Evolutionary conservation across 2,888 invertebrate species (phyloP).

Genomic region (Apodemia mormo): DNA sequence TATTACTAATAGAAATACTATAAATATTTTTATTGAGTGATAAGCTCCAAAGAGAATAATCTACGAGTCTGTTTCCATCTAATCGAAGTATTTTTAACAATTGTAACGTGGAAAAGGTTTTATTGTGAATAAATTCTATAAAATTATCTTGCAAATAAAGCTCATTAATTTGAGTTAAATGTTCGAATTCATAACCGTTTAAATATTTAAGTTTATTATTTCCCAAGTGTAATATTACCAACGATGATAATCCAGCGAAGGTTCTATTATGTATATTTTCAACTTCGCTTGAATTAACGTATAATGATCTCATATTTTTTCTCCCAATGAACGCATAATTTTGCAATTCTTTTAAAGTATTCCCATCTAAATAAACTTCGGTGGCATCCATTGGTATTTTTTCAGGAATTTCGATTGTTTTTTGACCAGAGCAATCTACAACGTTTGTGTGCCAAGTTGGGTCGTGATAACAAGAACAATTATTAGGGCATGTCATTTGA

Average conservation of each 20-base stretch:
- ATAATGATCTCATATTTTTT: constrained; percentile 93
- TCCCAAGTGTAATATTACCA: constrained; percentile 91
- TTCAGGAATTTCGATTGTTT: constrained; percentile 88
- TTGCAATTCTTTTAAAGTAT: constrained; percentile 91
- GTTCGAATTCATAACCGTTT: constrained; percentile 92
- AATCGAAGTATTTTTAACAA: constrained; percentile 89
- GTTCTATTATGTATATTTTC: constrained; percentile 93
- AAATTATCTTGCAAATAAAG: constrained; percentile 93
- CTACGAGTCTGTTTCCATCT: constrained; percentile 91
- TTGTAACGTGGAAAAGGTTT: constrained; percentile 87
- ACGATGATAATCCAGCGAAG: constrained; percentile 91
- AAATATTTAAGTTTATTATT: constrained; percentile 90
- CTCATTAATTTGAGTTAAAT: constrained; percentile 89
- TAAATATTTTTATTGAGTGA: constrained; percentile 84
- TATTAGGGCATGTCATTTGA: constrained; percentile 96
- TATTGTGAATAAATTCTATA: constrained; percentile 88
- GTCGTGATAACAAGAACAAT: constrained; percentile 97
- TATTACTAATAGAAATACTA: constrained; percentile 89
- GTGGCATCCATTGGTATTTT: constrained; percentile 97
- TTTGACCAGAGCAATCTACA: constrained; percentile 93
- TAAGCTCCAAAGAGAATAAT: constrained; percentile 90
- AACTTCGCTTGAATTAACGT: constrained; percentile 92
- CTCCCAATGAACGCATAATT: constrained; percentile 95
- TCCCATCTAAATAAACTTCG: constrained; percentile 95
- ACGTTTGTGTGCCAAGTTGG: constrained; percentile 96